These are phyloP conservation scores for Zygothrica quintamaculata DNA, from an alignment of 2,888 invertebrate genomes.

Conservation along the genomic window DNA sequence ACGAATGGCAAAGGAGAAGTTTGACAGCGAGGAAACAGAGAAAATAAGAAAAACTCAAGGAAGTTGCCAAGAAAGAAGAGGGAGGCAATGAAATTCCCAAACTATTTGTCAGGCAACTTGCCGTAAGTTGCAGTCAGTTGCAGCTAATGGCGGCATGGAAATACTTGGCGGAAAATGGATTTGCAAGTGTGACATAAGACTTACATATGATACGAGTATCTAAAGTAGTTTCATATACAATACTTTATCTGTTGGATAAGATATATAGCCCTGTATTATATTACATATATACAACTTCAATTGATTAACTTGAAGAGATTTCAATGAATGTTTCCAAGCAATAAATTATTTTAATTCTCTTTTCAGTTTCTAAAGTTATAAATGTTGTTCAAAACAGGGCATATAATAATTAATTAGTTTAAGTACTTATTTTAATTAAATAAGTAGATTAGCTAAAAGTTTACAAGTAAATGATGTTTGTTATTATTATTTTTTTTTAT, in stretches of 20 bases:
- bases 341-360: no score
- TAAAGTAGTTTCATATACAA: no score
- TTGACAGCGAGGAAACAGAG: neutral
- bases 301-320: no score
- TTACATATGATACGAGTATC: slow-evolving; percentile 9
- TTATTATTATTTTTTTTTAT: neutral
- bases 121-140: slow-evolving; percentile 23
- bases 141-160: slow-evolving; percentile 21
- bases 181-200: slow-evolving; percentile 18
- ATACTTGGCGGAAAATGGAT: slow-evolving; percentile 23
- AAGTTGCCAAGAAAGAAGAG: slow-evolving; percentile 13
- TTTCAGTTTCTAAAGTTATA: no score
- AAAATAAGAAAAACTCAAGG: slow-evolving; percentile 28
- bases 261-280: no score
- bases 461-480: no score
- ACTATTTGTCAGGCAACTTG: slow-evolving; percentile 50
- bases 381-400: no score
- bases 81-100: slow-evolving; percentile 30
- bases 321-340: no score
- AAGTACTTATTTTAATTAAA: no score
- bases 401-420: neutral
- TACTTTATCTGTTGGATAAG: no score
- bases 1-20: neutral
- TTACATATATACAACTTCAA: no score
- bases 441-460: neutral